Conservation (phyloP, 2,113 vertebrate genomes). For the Aythya baeri region DNA sequence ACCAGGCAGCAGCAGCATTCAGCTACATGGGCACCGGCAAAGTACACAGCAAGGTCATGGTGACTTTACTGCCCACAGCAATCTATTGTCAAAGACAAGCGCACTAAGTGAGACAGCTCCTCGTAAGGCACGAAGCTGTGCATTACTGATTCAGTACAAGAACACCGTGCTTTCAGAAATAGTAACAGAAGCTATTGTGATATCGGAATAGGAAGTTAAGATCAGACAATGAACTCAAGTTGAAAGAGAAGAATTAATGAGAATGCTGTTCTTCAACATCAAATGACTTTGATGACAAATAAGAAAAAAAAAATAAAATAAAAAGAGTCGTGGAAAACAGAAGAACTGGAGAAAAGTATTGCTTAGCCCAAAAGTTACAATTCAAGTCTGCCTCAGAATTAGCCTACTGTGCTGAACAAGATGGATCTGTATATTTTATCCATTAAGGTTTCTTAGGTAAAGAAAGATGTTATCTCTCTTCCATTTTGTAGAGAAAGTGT, state of each 20-base stretch:
- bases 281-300: background rate
- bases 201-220: background rate
- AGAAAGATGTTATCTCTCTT: background rate
- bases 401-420: background rate
- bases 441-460: background rate
- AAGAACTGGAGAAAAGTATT: fast-evolving
- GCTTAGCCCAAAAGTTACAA: background rate
- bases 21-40: background rate
- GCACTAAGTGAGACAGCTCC: background rate
- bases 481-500: background rate
- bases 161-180: background rate
- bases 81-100: background rate
- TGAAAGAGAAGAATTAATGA: background rate
- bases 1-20: fast-evolving
- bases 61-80: background rate
- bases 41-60: background rate
- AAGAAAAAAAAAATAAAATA: background rate
- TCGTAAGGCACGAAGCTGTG: background rate
- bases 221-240: background rate
- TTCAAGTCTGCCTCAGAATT: background rate
- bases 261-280: background rate
- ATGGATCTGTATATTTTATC: background rate
- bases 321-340: background rate
- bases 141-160: background rate
- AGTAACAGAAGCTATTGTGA: background rate